Evolutionary conservation across 2,113 vertebrate species (phyloP).

Genomic region (Microcebus murinus): DNA sequence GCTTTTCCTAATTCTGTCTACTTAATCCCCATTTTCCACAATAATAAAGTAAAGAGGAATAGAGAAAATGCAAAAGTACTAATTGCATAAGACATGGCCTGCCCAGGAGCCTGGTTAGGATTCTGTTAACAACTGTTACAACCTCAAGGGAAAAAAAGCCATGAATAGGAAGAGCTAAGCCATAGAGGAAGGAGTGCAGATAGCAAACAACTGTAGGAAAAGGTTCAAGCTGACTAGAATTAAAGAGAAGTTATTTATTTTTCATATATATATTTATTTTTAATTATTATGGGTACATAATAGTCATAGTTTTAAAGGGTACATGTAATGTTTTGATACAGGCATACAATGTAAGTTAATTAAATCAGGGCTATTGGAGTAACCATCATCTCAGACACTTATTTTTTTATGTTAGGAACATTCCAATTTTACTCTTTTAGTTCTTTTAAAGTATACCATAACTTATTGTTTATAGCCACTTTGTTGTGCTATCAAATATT

Average conservation of each 20-base stretch:
- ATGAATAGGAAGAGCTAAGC: not conserved
- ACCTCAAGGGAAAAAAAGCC: not conserved
- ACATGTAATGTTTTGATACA: too few relatives aligned
- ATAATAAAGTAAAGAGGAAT: constrained; percentile 6
- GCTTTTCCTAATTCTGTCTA: not conserved
- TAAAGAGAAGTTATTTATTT: constrained; percentile 20
- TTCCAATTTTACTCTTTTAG: too few relatives aligned
- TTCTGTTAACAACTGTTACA: not conserved
- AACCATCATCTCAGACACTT: too few relatives aligned
- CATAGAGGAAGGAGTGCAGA: not conserved
- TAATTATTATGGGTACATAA: too few relatives aligned
- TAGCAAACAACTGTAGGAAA: not conserved
- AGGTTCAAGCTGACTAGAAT: not conserved
- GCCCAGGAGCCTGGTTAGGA: not conserved
- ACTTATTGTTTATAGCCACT: too few relatives aligned
- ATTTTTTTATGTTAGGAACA: too few relatives aligned
- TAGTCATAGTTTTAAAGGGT: too few relatives aligned
- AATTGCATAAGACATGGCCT: not conserved
- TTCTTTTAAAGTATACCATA: too few relatives aligned
- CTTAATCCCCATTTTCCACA: not conserved
- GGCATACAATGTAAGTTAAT: too few relatives aligned
- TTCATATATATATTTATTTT: too few relatives aligned
- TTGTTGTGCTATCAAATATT: too few relatives aligned
- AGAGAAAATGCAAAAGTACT: not conserved
- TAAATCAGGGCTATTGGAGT: too few relatives aligned